phyloP scores from a whole-genome alignment of 1,140 invertebrate species.

The Ceratina calcarata region DNA sequence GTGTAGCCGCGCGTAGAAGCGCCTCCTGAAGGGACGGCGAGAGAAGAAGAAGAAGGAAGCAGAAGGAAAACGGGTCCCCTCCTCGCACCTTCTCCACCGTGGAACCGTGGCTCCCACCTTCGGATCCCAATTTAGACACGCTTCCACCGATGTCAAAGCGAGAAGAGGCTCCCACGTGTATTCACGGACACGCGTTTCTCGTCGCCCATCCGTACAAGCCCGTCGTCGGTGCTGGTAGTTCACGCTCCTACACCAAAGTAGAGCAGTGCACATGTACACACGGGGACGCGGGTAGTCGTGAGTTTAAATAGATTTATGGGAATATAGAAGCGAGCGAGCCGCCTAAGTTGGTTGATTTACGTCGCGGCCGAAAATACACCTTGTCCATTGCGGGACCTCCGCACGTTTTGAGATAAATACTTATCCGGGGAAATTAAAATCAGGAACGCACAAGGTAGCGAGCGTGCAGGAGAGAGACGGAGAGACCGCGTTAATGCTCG shows the following conservation, averaged over 20 bases:
- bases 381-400: constrained; percentile 42
- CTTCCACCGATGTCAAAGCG: constrained; percentile 58
- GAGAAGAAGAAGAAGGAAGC: constrained; percentile 55
- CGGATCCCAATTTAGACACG: constrained; percentile 75
- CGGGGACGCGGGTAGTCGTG: not conserved
- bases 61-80: constrained; percentile 62
- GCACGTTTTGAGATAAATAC: constrained; percentile 38
- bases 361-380: constrained; percentile 45
- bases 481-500: constrained; percentile 30
- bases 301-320: constrained; percentile 46
- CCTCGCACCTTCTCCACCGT: constrained; percentile 69
- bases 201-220: not conserved
- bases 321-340: constrained; percentile 17
- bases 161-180: constrained; percentile 46
- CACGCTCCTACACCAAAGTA: not conserved
- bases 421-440: constrained; percentile 47
- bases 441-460: not conserved
- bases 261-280: not conserved
- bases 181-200: constrained; percentile 18
- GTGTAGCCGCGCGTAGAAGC: constrained; percentile 26
- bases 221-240: not conserved
- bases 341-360: constrained; percentile 40
- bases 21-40: constrained; percentile 30
- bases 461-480: not conserved
- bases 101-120: constrained; percentile 57